A percentile compares a stretch with the other conserved stretches of the same genome.
phyloP scores from a whole-genome alignment of 2,113 vertebrate genomes.

The Cryptotis parvus region DNA sequence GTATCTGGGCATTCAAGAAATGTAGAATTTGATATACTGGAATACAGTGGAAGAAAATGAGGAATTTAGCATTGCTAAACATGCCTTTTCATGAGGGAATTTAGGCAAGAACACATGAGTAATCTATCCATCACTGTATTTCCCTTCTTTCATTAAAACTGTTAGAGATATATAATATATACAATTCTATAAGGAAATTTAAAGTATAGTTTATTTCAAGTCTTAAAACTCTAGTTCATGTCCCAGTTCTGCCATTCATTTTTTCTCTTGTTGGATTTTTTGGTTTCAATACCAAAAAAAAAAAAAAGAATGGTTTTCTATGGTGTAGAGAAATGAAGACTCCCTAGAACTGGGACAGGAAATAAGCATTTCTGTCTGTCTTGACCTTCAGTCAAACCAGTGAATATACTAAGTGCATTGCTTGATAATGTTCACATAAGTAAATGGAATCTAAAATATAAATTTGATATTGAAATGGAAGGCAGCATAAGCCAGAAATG shows the following conservation, averaged over 20 bases:
- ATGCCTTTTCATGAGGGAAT: neutral
- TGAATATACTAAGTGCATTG: neutral
- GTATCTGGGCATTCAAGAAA: conserved; percentile 31
- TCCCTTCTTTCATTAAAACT: neutral
- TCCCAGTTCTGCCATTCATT: neutral
- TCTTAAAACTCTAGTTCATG: neutral
- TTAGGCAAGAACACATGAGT: neutral
- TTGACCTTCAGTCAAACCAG: neutral
- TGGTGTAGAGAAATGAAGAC: neutral
- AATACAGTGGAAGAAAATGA: neutral
- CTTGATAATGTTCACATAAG: neutral
- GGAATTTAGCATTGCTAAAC: conserved; percentile 22
- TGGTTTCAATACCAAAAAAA: neutral
- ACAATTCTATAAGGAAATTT: neutral
- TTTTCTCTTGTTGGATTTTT: neutral
- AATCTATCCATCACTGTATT: neutral
- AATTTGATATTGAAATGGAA: neutral
- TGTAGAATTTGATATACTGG: neutral
- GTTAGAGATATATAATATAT: neutral
- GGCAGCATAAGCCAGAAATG: neutral
- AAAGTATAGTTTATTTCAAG: neutral
- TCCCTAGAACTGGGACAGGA: neutral
- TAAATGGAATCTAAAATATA: neutral
- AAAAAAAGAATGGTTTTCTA: neutral
- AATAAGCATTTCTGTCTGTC: neutral